Evolutionary conservation across 2,888 invertebrate genomes (phyloP).

Genomic region (Teleogryllus oceanicus): DNA sequence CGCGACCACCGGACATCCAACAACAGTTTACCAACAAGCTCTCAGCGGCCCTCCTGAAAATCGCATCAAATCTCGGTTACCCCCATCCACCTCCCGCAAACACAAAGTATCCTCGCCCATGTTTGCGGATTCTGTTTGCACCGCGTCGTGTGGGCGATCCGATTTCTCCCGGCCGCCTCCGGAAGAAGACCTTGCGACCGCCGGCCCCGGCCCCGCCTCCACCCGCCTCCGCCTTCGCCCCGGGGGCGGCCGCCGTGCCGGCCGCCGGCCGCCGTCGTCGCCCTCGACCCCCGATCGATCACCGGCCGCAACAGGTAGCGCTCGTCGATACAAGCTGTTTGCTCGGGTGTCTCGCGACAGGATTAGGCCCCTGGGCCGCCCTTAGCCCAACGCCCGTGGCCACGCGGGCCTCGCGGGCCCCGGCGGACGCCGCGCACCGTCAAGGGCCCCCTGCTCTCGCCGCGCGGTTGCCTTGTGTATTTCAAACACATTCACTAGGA

Average conservation of each 20-base stretch:
- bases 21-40: background rate
- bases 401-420: too few relatives aligned
- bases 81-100: background rate
- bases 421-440: too few relatives aligned
- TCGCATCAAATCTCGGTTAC: background rate
- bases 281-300: background rate
- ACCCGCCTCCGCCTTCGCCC: background rate
- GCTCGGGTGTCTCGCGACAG: background rate
- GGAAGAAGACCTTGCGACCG: background rate
- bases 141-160: background rate
- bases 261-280: background rate
- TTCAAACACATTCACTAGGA: too few relatives aligned
- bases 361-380: background rate
- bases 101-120: background rate
- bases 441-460: too few relatives aligned
- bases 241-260: background rate
- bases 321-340: conserved; percentile 18
- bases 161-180: background rate
- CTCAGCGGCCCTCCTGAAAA: background rate
- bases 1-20: too few relatives aligned
- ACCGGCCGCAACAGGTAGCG: conserved; percentile 1
- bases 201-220: background rate
- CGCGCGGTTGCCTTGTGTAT: too few relatives aligned
- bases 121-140: conserved; percentile 18
- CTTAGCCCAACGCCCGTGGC: too few relatives aligned